Base-by-base conservation (phyloP, 1,140 invertebrate species). In the Ladona fulva region DNA sequence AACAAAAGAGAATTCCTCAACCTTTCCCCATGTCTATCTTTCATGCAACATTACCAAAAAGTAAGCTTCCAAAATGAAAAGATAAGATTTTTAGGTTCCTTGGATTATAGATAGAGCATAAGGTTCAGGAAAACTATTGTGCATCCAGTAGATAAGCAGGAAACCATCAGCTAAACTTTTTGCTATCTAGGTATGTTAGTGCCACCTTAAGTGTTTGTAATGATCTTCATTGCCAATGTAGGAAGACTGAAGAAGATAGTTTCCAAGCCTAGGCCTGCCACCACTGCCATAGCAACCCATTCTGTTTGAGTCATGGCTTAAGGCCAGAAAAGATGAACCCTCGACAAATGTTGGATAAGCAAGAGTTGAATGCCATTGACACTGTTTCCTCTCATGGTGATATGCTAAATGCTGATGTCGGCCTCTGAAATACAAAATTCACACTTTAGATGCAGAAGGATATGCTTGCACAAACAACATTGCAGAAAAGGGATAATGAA, bases 271-370 rank as follows among this genome's bases (percentile, higher is more conserved):
- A 66, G 14, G 52, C n/a, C 52, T 66, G n/a, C 52, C 52, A 66
- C 52, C 52, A 66, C 52, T 12, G 12, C 52, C n/a, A 22, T 22
- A 66, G 52, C 14, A 66, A 19, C 52, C 52, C 52, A 66, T 66
- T 66, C 52, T 66, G 52, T 66, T 66, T 66, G 52, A 66, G 52
- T 66, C 52, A 66, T 66, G 52, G n/a, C n/a, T 66, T 66, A 66
- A 66, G 52, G 52, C 52, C 14, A 66, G 12, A 22, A 22, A 66
- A 22, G 52, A 66, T 19, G n/a, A 66, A 12, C 52, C 52, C n/a
- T 66, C 52, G 5, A 66, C 52, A 16, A 66, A 66, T 19, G 52
- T 19, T 66, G 52, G 52, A 22, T 66, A 66, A 22, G 16, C n/a
- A 66, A 66, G n/a, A 66, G 52, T 22, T 66, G 52, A 66, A 66